Evolutionary conservation across 2,797 vertebrate genomes (phyloP), one percentile per base, ranked within the genome.

Genomic region (Leptodactylus fallax): DNA sequence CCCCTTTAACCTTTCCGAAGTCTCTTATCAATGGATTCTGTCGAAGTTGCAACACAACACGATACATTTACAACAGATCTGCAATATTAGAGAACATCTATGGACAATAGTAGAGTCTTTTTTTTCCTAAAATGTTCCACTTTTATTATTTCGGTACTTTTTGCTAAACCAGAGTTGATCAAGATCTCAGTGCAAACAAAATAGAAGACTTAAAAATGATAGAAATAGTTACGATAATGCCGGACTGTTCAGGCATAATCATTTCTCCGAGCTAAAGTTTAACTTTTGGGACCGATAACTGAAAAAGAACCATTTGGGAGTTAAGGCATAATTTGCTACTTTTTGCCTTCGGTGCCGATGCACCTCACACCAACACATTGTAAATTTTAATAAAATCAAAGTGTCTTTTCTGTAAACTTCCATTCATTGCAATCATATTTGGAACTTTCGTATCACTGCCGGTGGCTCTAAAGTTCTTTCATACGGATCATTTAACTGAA

Each of bases 351-450:
- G 63, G 81, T 12, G 12, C 45, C 81, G 53, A 82, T 69, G 27
- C n/a, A 82, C 63, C 81, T 69, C 74, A 5, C 27, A 71, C 49
- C 27, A 55, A 72, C 27, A 84, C 67, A 56, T 84, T 84, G 82
- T 72, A 81, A 67, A 65, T 65, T 61, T 69, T 82, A 77, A 63
- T 65, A 69, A 78, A 87, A 65, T 78, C 71, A 23, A 72, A 63
- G 21, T 79, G 45, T 69, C 14, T 69, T 27, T 69, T 45, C 60
- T 16, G 36, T 63, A 71, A 60, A 53, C 58, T 12, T 77, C 71
- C 60, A 87, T 87, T 82, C 58, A 76, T 63, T 77, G 79, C 60
- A 87, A 87, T 87, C 51, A 81, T 87, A 77, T 87, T 83, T 65
- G 25, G 49, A 67, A 81, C 21, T 49, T 87, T 72, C 76, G 23